Base-by-base conservation (phyloP, 2,113 vertebrate species). In the Psilopsiagon aurifrons region DNA sequence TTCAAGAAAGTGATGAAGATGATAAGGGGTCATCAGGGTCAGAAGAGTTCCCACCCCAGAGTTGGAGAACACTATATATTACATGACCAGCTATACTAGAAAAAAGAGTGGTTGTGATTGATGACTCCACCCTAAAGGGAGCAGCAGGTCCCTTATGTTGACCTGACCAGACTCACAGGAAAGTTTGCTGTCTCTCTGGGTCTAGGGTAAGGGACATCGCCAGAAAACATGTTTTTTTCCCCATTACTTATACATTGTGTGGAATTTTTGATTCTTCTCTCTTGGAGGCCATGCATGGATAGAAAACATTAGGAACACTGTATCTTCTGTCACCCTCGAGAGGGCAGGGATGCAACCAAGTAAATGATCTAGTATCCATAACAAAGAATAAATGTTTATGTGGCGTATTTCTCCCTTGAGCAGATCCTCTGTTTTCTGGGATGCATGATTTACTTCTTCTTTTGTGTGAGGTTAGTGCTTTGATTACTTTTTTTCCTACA, bases 291-390 rank as follows among this genome's bases (percentile, higher is more conserved):
- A 27, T 0, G 0, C 8, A 31, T 5, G 18, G 31, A 31, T n/a
- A 39, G 6, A 78, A 57, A n/a, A 35, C 28, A 28, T 5, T 54
- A 28, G 5, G 25, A 75, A 10, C 1, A 1, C 16, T 0, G 1
- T 8, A 51, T 31, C 20, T 57, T 69, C 35, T 54, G 8, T 76
- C 28, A 35, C 3, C 8, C 25, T 84, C 14, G 14, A 81, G 22
- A 41, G 60, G 8, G 3, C 24, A 86, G 4, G 2, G 5, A n/a
- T 76, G 67, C 16, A 66, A 49, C 5, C 1, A 92, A 66, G 5
- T 18, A 47, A 77, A 92, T 62, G 57, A n/a, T 46, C 23, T 83
- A 66, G 4, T 46, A 39, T 43, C 8, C 13, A 33, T 43, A 16
- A 31, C 27, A 69, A 69, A 57, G 14, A 66, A 39, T 55, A 74